A percentile compares a stretch with the other conserved stretches of the same genome.
These are phyloP conservation scores for Drosophila simulans DNA, from an alignment of 1,140 invertebrate genomes.

Conservation along the genomic window DNA sequence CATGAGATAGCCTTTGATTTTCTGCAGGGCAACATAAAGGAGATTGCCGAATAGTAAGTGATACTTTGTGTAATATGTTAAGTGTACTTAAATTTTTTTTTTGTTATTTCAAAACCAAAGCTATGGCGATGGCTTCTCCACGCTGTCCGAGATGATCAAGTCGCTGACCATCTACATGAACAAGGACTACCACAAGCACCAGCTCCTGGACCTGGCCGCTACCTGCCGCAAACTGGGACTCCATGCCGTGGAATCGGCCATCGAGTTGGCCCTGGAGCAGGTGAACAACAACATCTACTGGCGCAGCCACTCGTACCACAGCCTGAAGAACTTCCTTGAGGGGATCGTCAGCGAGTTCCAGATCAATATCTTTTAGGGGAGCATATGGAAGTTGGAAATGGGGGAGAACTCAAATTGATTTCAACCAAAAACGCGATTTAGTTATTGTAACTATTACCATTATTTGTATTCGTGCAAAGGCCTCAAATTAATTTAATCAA, in stretches of 20 bases:
- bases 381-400: neutral
- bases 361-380: constrained; percentile 78
- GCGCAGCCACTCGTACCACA: constrained; percentile 78
- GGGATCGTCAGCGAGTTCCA: constrained; percentile 78
- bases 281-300: constrained; percentile 84
- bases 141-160: constrained; percentile 85
- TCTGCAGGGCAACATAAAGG: constrained; percentile 84
- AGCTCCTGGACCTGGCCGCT: constrained; percentile 66
- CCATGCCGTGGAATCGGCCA: constrained; percentile 69
- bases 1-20: constrained; percentile 86
- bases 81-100: neutral
- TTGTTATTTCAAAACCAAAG: constrained; percentile 45
- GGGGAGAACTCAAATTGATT: constrained; percentile 45
- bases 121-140: constrained; percentile 85
- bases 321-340: constrained; percentile 73
- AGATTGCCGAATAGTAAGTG: constrained; percentile 85
- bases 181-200: constrained; percentile 83
- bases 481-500: constrained; percentile 74
- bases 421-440: constrained; percentile 70
- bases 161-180: constrained; percentile 85
- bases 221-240: constrained; percentile 72
- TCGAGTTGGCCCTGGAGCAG: constrained; percentile 78
- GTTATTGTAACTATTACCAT: constrained; percentile 42
- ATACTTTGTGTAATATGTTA: neutral
- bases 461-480: constrained; percentile 59